Evolutionary conservation across 2,113 vertebrate genomes (phyloP), one percentile per base, ranked within the genome.

Genomic region (Emydura subglobosa): DNA sequence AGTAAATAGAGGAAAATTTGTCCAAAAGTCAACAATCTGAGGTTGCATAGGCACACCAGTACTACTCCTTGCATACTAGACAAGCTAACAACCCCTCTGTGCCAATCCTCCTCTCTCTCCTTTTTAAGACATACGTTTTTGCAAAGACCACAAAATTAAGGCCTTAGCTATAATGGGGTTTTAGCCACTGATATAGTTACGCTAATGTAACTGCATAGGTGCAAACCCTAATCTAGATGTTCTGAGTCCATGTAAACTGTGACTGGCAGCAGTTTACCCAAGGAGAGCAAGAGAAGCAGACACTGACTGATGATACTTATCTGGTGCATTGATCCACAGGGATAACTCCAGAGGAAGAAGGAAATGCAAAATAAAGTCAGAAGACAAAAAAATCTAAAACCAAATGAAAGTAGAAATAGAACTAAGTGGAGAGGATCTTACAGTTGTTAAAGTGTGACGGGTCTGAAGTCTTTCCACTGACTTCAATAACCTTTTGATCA

Each of bases 331-430:
- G 5, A 3, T 89, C 59, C 51, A 42, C 82, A 87, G 39, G n/a
- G 92, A 7, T 13, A 85, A 57, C 13, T 54, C 54, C 44, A 51
- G 68, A 51, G 81, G 79, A 83, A 87, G 16, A 4, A 88, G 65
- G 55, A 22, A 85, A 91, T 78, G 76, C 79, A 74, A 68, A 82
- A 82, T 50, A 82, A 1, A 2, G 53, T 82, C 83, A n/a, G 78
- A 79, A 79, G 88, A 93, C 80, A 91, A 94, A 79, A 4, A 86
- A 90, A 12, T 17, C 42, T 50, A 82, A 95, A 91, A 2, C 17
- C 7, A 85, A 50, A 42, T 79, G 87, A 17, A 53, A 51, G n/a
- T 0, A 53, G 47, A 53, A 88, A 79, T 22, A 44, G 3, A 88
- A 59, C 68, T 87, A 76, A 39, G 34, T 9, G 34, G 34, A 72